A percentile compares a stretch with the other conserved stretches of the same genome.
phyloP scores from a whole-genome alignment of 2,113 vertebrate species.

The Todiramphus chloris region DNA sequence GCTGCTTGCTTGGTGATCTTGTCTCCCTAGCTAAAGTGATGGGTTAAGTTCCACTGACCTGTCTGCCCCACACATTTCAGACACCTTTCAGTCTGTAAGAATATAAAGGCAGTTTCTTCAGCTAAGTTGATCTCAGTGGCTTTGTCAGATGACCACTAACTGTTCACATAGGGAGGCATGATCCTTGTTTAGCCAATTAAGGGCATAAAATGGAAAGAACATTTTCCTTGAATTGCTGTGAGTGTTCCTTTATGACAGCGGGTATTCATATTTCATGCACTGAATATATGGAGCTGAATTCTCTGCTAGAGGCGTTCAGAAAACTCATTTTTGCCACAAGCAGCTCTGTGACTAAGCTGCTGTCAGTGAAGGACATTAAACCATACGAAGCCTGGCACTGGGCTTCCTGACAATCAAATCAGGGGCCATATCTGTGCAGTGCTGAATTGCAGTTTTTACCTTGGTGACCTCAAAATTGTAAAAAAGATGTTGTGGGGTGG shows the following conservation, averaged over 20 bases:
- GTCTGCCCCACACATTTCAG: background rate
- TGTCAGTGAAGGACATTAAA: constrained; percentile 16
- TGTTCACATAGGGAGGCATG: background rate
- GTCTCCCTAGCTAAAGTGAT: background rate
- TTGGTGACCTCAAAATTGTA: background rate
- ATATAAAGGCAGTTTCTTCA: background rate
- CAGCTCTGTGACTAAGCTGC: background rate
- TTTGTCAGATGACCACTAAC: constrained; percentile 5
- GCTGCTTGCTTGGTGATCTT: background rate
- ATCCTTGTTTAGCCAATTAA: background rate
- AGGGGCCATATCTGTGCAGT: background rate
- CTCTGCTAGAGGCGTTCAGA: background rate
- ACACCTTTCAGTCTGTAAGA: background rate
- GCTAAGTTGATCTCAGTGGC: background rate
- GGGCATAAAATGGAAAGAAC: background rate
- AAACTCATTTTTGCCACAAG: background rate
- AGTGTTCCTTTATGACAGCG: background rate
- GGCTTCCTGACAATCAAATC: constrained; percentile 13
- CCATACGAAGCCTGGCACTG: background rate
- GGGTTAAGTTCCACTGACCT: background rate
- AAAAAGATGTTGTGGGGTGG: background rate
- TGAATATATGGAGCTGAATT: background rate
- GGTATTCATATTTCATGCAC: background rate
- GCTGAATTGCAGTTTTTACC: constrained; percentile 1
- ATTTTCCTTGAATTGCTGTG: background rate